Base-by-base conservation (phyloP, 2,113 vertebrate genomes). In the Zapornia atra region DNA sequence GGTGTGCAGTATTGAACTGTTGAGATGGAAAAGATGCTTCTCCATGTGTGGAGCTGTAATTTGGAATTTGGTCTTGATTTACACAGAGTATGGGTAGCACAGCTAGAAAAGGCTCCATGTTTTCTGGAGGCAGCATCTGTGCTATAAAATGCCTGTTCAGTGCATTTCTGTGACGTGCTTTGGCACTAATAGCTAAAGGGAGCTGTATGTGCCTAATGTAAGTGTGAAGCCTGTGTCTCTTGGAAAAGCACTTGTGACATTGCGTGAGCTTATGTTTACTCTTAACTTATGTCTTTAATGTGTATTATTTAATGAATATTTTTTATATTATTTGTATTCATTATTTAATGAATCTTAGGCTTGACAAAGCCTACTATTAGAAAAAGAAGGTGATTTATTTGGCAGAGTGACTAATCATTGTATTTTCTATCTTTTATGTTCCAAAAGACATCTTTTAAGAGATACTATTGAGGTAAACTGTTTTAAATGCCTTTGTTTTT, bases 401-500 rank as follows among this genome's bases (percentile, higher is more conserved):
- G 40, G 8, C 38, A 57, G 69, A 59, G 14, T 60, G 60, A 51
- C 33, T 75, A 75, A 56, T 38, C 1, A 2, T 33, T 91, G 0
- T 53, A 25, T 85, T 79, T 84, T 40, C 21, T 15, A 4, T 72
- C 38, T 72, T 64, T 56, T 26, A 17, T 28, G 46, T 57, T 78
- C 26, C 25, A 19, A 71, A 48, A 53, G 22, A 2, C 13, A 14
- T 53, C 31, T 77, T 91, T 53, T 57, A 18, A 85, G 64, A 90
- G 36, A 65, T 71, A 51, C 73, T 72, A 4, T 50, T 85, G 91
- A 91, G 40, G 63, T 84, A 8, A 7, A 20, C n/a, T 91, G 61
- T 38, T 71, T 71, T 53, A 78, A 95, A 85, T 72, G 73, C 63
- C 34, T 84, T 91, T 86, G 64, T 64, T 94, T 70, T 34, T 89